Evolutionary conservation across 35 echinoderm and acorn worm species (phyloP), one percentile per base, ranked within the genome.

Genomic region (Holothuria glaberrima): DNA sequence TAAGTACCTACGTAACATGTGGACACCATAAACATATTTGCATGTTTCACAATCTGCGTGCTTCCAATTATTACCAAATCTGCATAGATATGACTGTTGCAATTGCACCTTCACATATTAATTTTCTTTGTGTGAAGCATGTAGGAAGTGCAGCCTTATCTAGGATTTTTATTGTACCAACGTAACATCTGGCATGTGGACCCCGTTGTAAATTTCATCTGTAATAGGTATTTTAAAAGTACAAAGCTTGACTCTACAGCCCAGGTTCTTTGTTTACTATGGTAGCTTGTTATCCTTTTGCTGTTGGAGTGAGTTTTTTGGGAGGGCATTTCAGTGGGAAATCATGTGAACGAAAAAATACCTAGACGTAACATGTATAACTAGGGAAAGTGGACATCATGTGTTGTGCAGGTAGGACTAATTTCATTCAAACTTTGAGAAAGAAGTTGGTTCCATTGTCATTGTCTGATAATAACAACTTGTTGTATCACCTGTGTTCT

Each of bases 61-160:
- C 60, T 64, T 64, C 26, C 3, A 64, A 64, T 64, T 64, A 64
- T 64, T 64, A 64, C 60, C 60, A 64, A 64, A 64, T 64, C 3
- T 64, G 3, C 60, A 64, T 59, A 21, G 58, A 59, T n/a, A n/a
- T 64, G 60, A 64, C 3, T 64, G 60, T 64, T 3, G 60, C 60
- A 64, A 64, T 64, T 20, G 5, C 12, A 5, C 3, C 2, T 64
- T 5, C 60, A 64, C 60, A 64, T 64, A 64, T 22, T 64, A 5
- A 64, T 64, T 4, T 64, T 64, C 60, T 64, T 64, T 64, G 60
- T 64, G 19, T 64, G 60, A 64, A 64, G 60, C 60, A 64, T 22
- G 60, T 64, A 64, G 60, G 60, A 64, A 64, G 12, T 64, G 60
- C 60, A 64, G 2, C 13, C n/a, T 1, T 5, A 64, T 22, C 26